A percentile compares a stretch with the other conserved stretches of the same genome.
Conservation (phyloP, 2,797 vertebrate species). For the Rhinogobio ventralis region DNA sequence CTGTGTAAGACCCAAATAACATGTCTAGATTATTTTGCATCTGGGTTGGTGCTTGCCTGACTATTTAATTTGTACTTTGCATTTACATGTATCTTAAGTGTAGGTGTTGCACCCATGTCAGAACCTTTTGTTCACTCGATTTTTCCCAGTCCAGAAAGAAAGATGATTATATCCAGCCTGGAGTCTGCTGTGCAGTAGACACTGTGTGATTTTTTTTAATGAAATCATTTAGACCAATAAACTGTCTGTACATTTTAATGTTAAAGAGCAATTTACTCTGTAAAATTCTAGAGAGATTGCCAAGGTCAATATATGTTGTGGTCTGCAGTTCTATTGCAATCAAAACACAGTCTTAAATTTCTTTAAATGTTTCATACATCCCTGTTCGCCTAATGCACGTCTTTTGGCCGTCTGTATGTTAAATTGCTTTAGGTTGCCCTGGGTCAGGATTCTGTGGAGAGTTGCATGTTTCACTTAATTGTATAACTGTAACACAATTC, state of each 20-base stretch:
- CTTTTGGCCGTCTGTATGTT: conserved; percentile 27
- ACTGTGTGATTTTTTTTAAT: not conserved
- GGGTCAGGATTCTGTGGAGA: conserved; percentile 36
- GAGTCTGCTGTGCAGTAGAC: conserved; percentile 1
- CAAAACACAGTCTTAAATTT: conserved; percentile 38
- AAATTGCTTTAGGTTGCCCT: conserved; percentile 25
- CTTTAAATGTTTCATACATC: conserved; percentile 9
- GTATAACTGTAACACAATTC: conserved; percentile 29
- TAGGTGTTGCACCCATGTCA: not conserved
- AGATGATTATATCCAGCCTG: not conserved
- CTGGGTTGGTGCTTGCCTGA: conserved; percentile 1
- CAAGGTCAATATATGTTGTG: conserved; percentile 27
- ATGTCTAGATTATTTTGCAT: conserved; percentile 20
- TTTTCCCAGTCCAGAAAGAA: not conserved
- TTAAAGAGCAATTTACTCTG: conserved; percentile 21
- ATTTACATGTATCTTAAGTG: not conserved
- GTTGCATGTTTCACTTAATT: conserved; percentile 26
- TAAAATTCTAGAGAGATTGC: conserved; percentile 12
- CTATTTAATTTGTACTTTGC: not conserved
- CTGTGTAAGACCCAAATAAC: conserved; percentile 4
- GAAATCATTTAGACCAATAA: conserved; percentile 6
- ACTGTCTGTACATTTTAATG: not conserved
- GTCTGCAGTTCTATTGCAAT: conserved; percentile 44
- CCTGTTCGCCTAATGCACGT: not conserved
- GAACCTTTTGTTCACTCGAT: not conserved